Conservation (phyloP, 2,888 invertebrate genomes). For the Cerastis leucographa region DNA sequence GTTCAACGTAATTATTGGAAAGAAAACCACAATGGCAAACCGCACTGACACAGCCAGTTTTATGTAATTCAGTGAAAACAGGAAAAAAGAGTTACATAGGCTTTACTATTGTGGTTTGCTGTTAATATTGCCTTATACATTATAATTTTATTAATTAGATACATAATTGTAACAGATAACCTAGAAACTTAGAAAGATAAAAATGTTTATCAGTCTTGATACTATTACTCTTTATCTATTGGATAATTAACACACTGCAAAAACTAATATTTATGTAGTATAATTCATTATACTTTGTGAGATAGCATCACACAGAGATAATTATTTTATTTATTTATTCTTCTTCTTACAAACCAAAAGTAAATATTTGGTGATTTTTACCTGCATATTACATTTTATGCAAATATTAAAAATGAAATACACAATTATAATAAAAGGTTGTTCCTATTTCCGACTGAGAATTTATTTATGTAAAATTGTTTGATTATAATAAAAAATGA, state of each 20-base stretch:
- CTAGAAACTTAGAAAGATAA: constrained; percentile 37
- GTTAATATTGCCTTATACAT: background rate
- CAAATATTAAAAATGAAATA: constrained; percentile 45
- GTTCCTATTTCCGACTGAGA: constrained; percentile 60
- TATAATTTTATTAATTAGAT: background rate
- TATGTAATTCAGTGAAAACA: background rate
- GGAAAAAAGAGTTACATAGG: background rate
- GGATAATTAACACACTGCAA: constrained; percentile 34
- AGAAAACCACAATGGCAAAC: background rate
- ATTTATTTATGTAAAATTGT: constrained; percentile 45
- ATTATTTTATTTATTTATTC: constrained; percentile 1
- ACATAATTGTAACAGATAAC: constrained; percentile 9
- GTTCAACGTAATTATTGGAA: too few species aligned
- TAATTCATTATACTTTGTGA: constrained; percentile 13
- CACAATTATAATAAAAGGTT: constrained; percentile 19
- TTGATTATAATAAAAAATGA: constrained; percentile 3
- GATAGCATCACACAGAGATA: constrained; percentile 16
- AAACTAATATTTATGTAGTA: background rate
- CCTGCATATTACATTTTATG: constrained; percentile 19
- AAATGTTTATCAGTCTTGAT: constrained; percentile 28
- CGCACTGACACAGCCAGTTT: background rate
- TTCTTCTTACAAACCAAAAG: background rate
- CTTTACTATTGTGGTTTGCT: background rate
- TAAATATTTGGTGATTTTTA: constrained; percentile 17
- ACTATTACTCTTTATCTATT: constrained; percentile 30